Evolutionary conservation across 2,888 invertebrate genomes (phyloP), one percentile per base, ranked within the genome.

Genomic region (Xylocampa areola): DNA sequence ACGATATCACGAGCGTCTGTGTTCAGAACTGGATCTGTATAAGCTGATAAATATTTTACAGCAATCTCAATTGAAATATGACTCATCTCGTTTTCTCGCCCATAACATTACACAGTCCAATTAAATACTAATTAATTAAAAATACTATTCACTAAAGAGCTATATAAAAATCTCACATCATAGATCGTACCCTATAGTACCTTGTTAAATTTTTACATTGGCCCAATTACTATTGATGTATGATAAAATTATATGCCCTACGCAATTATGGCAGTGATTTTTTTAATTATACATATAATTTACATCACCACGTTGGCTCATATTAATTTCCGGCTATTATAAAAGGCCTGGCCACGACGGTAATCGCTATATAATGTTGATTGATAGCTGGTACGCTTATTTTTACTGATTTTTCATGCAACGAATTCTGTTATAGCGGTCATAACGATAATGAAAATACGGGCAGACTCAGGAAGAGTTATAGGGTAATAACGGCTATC

Each of bases 301-400:
- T 75, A 77, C 76, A 79, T 79, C 77, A 80, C 70, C 81, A 71
- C 78, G 79, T 80, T 67, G 65, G 68, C 70, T 74, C 68, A 51
- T 81, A 83, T 85, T 88, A 87, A 88, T 89, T 86, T 86, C 87
- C 87, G 84, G 84, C 76, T 77, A 81, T 86, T 86, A 84, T 72
- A 82, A 78, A 67, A 77, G 69, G 67, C 68, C 65, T 68, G 68
- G 67, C 54, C 68, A 64, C 77, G 76, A 66, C 82, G 78, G 83
- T 88, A 88, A 90, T 88, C 82, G 85, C 78, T 78, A 82, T 82
- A 86, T 88, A 89, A 90, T 88, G 73, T 88, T 90, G 89, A 90
- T 90, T 85, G 89, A 90, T 90, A 81, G 85, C 83, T 80, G 65
- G 37, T 66, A 77, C 80, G 71, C 62, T 79, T 79, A 76, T 80